Base-by-base conservation (phyloP, 2,797 vertebrate genomes). In the Pelochelys cantorii region DNA sequence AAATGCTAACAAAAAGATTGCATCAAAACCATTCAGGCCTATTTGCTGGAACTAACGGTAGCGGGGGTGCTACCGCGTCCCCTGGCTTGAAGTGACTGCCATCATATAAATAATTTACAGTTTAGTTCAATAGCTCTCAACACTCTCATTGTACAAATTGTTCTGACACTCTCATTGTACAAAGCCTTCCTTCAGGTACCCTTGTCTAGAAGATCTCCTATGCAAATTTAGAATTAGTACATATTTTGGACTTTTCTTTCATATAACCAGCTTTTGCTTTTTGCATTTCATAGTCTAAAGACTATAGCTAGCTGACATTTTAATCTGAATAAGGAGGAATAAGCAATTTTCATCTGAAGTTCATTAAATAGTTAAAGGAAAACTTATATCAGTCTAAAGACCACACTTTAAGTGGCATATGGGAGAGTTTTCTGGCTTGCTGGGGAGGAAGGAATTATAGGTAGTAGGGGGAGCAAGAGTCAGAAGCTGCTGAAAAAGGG, bases 101-200 rank as follows among this genome's bases (percentile, higher is more conserved):
- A 31, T 15, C 60, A 7, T 62, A 31, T 7, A 14, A 13, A 15
- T 14, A 3, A 13, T 15, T 62, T 31, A 62, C 60, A 29, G 60
- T 31, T 62, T 62, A 6, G 60, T 15, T 62, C 60, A 62, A 62
- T 62, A 27, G 60, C 29, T 62, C 60, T 62, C 60, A 62, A 27
- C 27, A 62, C 29, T 27, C 13, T 27, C 29, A 62, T 27, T 62
- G 25, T 31, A 27, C 60, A 62, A 31, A 15, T 62, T 31, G 29
- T 62, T 62, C 29, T 14, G 2, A 6, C 29, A 62, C 60, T 7
- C 60, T n/a, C n/a, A n/a, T n/a, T n/a, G n/a, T n/a, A n/a, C n/a
- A n/a, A n/a, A n/a, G n/a, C n/a, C 13, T 29, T 89, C 97, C 96
- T 96, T 94, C 94, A 96, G 95, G 92, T 95, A 96, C 90, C 55